Evolutionary conservation across 1,140 invertebrate species (phyloP).

Genomic region (Apocrypta bakeri): DNA sequence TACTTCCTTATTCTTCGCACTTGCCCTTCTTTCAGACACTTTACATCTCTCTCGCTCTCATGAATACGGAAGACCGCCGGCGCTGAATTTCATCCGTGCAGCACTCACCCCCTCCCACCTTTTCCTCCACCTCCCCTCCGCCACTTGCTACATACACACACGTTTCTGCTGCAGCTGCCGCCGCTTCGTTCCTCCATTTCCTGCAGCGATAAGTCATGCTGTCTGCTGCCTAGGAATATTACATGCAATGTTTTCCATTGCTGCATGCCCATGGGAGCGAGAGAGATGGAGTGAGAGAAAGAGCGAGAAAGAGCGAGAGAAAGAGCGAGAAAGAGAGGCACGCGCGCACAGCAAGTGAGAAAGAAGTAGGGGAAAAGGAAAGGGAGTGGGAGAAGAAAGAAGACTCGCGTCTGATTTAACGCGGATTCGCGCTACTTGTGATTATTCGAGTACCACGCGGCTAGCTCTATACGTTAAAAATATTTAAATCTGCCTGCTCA

Average conservation of each 20-base stretch:
- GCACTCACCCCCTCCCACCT: not conserved
- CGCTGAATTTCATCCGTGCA: slow-evolving; percentile 41
- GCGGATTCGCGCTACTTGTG: slow-evolving; percentile 19
- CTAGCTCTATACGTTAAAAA: slow-evolving; percentile 33
- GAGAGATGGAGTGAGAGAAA: not conserved
- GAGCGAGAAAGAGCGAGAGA: not conserved
- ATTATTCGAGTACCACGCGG: slow-evolving; percentile 5
- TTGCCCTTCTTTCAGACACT: slow-evolving; percentile 45
- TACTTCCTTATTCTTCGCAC: slow-evolving; percentile 50
- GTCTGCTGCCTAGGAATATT: slow-evolving; percentile 41
- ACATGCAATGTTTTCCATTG: slow-evolving; percentile 44
- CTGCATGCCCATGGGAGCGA: not conserved
- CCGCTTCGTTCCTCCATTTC: slow-evolving; percentile 37
- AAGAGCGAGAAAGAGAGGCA: too few relatives aligned
- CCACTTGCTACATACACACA: not conserved
- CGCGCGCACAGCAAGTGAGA: too few relatives aligned
- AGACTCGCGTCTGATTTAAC: slow-evolving; percentile 36
- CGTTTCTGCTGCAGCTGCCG: not conserved
- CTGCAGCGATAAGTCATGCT: slow-evolving; percentile 44
- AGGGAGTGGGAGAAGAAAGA: not conserved
- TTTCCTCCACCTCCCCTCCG: not conserved
- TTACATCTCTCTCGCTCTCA: slow-evolving; percentile 9
- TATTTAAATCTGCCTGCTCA: slow-evolving; percentile 39
- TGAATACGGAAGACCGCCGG: slow-evolving; percentile 24
- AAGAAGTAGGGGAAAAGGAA: too few relatives aligned